phyloP scores from a whole-genome alignment of 53 echinoderm and acorn worm species.

The Patiria pectinifera region DNA sequence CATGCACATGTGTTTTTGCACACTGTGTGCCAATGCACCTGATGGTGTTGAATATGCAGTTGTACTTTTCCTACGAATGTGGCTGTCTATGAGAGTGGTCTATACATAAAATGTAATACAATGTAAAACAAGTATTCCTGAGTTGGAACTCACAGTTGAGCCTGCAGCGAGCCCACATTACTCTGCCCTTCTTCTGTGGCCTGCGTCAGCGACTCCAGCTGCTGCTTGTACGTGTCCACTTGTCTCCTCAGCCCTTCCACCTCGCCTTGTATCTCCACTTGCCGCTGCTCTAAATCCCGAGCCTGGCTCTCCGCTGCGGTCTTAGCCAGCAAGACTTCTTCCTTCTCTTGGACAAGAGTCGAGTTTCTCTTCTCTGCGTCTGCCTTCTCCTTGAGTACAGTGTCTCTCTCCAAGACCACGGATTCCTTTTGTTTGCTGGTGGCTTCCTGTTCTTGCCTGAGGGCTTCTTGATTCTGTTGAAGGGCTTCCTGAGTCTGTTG shows the following conservation, averaged over 20 bases:
- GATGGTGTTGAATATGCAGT: too few relatives aligned
- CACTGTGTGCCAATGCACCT: too few relatives aligned
- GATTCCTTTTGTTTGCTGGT: background rate
- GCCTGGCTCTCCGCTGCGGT: conserved; percentile 63
- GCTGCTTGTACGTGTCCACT: conserved; percentile 85
- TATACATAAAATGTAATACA: too few relatives aligned
- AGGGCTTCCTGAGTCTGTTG: too few relatives aligned
- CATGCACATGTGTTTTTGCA: too few relatives aligned
- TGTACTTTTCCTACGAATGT: too few relatives aligned
- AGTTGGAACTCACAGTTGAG: conserved; percentile 75
- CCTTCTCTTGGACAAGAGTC: conserved; percentile 31
- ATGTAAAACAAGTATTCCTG: too few relatives aligned
- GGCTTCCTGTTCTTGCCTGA: conserved; percentile 11
- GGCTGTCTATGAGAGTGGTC: too few relatives aligned
- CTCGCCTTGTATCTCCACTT: conserved; percentile 34
- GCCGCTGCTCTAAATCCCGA: conserved; percentile 49
- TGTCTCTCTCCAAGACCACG: conserved; percentile 18
- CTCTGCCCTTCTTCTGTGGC: conserved; percentile 73
- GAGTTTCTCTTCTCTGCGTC: conserved; percentile 27
- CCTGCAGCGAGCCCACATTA: conserved; percentile 78
- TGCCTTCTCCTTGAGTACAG: conserved; percentile 54
- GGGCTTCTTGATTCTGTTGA: background rate
- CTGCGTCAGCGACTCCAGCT: conserved; percentile 73
- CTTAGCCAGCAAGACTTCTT: conserved; percentile 53
- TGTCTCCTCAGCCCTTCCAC: conserved; percentile 64